Evolutionary conservation across 2,113 vertebrate species (phyloP).

Genomic region (Ovibos moschatus): DNA sequence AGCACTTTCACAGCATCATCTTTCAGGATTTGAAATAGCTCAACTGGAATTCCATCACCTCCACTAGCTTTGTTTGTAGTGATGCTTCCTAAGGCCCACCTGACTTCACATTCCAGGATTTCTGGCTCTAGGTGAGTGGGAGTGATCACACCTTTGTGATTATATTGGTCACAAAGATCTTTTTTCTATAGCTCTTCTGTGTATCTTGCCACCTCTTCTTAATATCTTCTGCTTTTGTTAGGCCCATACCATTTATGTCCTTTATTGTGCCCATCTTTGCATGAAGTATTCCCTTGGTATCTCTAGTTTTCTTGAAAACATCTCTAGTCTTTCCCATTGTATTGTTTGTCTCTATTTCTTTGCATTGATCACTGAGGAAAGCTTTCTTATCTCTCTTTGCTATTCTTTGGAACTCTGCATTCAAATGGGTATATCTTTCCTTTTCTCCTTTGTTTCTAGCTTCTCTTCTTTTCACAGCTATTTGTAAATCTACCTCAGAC

Average conservation of each 20-base stretch:
- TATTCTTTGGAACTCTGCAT: background rate
- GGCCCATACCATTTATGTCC: background rate
- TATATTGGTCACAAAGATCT: rapidly evolving
- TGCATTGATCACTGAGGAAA: background rate
- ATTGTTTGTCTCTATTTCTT: background rate
- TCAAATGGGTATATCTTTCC: background rate
- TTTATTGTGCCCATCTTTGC: background rate
- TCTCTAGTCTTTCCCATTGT: background rate
- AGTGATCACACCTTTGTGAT: background rate
- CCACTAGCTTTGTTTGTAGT: background rate
- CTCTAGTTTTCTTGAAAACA: background rate
- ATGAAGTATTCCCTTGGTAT: background rate
- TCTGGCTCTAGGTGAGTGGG: background rate
- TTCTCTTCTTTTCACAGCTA: background rate
- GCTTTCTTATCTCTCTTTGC: background rate
- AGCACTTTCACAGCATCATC: background rate
- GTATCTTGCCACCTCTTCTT: background rate
- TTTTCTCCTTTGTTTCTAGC: background rate
- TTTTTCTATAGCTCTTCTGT: background rate
- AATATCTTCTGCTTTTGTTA: background rate
- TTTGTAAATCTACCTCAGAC: background rate
- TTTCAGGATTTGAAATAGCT: background rate
- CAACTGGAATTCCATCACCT: background rate
- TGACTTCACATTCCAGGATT: background rate
- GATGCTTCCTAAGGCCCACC: background rate